A percentile compares a stretch with the other conserved stretches of the same genome.
Conservation (phyloP, 2,797 vertebrate species). For the Rhinichthys osculus region DNA sequence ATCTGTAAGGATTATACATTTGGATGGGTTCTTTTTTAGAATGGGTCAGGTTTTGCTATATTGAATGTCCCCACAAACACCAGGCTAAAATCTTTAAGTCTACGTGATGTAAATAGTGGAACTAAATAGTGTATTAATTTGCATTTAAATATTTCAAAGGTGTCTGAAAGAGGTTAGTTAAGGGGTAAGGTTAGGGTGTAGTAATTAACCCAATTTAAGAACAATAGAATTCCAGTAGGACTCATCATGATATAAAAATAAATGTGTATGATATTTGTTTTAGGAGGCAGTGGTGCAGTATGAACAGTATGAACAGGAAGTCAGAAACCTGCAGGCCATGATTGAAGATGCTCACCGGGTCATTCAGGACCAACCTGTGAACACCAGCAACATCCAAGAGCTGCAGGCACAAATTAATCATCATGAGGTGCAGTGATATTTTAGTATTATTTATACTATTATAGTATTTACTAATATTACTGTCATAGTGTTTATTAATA, state of each 20-base stretch:
- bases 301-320: conserved; percentile 95
- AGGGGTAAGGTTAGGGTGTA: neutral
- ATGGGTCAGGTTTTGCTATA: neutral
- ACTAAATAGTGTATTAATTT: neutral
- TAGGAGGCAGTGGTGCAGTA: conserved; percentile 97
- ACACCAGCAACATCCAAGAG: conserved; percentile 92
- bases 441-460: neutral
- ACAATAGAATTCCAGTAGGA: neutral
- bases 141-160: neutral
- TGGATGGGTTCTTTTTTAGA: neutral
- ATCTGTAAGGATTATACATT: neutral
- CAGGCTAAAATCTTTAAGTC: neutral
- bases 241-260: neutral
- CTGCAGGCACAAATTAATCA: conserved; percentile 92
- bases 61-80: neutral
- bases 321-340: conserved; percentile 91
- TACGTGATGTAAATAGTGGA: neutral
- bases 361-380: conserved; percentile 88
- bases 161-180: conserved; percentile 1
- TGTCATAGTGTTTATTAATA: neutral
- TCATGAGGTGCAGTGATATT: conserved; percentile 85
- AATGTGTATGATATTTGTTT: neutral
- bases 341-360: conserved; percentile 91
- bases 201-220: neutral
- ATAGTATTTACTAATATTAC: neutral